These are phyloP conservation scores for Potorous gilbertii DNA, from an alignment of 2,797 vertebrate genomes.

Conservation along the genomic window DNA sequence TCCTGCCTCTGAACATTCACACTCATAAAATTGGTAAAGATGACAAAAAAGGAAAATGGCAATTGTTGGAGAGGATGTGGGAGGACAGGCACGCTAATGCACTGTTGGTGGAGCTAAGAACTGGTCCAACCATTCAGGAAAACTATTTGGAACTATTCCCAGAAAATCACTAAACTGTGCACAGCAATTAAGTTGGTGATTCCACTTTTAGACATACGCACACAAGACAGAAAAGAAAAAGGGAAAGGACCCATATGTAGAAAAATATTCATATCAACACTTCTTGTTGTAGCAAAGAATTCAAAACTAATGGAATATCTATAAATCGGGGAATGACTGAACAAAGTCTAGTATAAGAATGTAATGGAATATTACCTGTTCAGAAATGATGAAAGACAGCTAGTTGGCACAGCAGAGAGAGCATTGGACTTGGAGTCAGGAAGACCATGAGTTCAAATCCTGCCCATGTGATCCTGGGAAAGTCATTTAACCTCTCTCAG, in stretches of 20 bases:
- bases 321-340: not conserved
- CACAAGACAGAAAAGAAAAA: not conserved
- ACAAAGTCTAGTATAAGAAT: not conserved
- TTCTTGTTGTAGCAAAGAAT: not conserved
- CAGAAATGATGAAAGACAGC: not conserved
- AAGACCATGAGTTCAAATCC: not conserved
- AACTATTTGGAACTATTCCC: not conserved
- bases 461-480: not conserved
- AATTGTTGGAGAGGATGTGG: not conserved
- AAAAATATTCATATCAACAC: not conserved
- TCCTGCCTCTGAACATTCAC: not conserved
- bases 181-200: not conserved
- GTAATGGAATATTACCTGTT: not conserved
- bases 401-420: not conserved
- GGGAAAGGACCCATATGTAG: not conserved
- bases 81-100: not conserved
- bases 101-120: not conserved
- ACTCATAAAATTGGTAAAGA: not conserved
- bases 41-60: not conserved
- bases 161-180: not conserved
- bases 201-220: not conserved
- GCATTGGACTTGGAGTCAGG: not conserved
- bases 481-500: not conserved
- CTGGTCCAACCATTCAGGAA: not conserved
- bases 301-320: not conserved